Conservation (phyloP, 2,888 invertebrate genomes). For the Acanthosepion lycidas region DNA sequence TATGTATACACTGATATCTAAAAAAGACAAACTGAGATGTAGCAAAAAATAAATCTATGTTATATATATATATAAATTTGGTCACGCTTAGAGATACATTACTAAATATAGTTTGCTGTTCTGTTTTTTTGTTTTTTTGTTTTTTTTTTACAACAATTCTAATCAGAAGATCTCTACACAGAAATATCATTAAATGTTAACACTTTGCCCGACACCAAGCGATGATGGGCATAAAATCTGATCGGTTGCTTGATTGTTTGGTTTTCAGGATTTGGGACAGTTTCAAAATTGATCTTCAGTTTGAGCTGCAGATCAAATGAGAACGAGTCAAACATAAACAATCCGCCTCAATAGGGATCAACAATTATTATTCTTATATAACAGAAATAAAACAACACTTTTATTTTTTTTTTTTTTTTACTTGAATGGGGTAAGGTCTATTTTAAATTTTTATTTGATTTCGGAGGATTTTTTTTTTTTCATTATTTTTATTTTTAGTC, state of each 20-base stretch:
- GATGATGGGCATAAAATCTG: neutral
- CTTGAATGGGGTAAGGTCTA: neutral
- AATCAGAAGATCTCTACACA: neutral
- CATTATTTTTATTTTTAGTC: no score
- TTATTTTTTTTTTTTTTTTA: neutral
- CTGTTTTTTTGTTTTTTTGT: no score
- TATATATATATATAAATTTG: neutral
- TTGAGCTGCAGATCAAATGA: neutral
- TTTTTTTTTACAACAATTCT: neutral
- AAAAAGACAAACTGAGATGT: neutral
- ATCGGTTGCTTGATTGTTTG: constrained; percentile 3
- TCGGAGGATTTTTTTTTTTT: neutral
- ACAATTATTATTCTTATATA: neutral
- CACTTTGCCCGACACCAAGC: neutral
- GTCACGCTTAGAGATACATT: no score
- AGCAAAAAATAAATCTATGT: neutral
- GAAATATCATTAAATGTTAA: neutral
- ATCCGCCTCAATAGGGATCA: neutral
- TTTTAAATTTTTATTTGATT: neutral
- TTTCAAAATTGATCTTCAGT: neutral
- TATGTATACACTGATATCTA: neutral
- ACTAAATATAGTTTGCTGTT: no score
- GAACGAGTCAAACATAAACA: neutral
- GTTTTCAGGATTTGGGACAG: neutral
- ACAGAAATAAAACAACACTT: neutral